These are phyloP conservation scores for Cataglyphis albicans DNA, from an alignment of 2,888 invertebrate species.

Conservation along the genomic window DNA sequence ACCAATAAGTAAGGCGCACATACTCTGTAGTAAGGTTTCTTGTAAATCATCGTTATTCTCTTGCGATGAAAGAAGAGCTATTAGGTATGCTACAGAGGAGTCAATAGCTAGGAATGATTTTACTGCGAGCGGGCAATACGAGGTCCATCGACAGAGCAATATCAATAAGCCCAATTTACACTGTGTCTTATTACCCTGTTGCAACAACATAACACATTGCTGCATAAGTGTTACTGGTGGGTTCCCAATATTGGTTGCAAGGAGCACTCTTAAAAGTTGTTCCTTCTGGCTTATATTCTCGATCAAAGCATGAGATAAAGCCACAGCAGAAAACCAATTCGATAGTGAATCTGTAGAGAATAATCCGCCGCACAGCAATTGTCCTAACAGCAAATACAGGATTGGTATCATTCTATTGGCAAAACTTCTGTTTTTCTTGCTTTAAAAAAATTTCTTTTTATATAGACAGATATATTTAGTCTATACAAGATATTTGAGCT, in stretches of 20 bases:
- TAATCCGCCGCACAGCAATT: conserved; percentile 96
- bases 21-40: conserved; percentile 94
- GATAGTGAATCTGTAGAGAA: conserved; percentile 95
- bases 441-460: not conserved
- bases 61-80: conserved; percentile 88
- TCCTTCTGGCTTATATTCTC: conserved; percentile 95
- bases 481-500: not conserved
- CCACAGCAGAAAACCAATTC: conserved; percentile 98
- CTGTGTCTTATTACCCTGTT: conserved; percentile 93
- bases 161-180: conserved; percentile 96
- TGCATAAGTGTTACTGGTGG: conserved; percentile 96
- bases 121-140: conserved; percentile 94
- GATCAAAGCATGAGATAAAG: conserved; percentile 95
- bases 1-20: conserved; percentile 97
- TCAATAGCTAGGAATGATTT: conserved; percentile 92
- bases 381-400: conserved; percentile 88
- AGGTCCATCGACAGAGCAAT: conserved; percentile 95
- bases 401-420: not conserved
- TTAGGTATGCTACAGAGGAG: conserved; percentile 94
- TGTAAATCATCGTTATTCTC: conserved; percentile 96
- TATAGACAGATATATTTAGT: not conserved
- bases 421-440: not conserved
- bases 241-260: conserved; percentile 94
- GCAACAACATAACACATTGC: conserved; percentile 94
- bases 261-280: conserved; percentile 94